Percentiles rank a stretch among this genome's conserved stretches.
phyloP scores from a whole-genome alignment of 2,797 vertebrate genomes.

The Chiroxiphia lanceolata region DNA sequence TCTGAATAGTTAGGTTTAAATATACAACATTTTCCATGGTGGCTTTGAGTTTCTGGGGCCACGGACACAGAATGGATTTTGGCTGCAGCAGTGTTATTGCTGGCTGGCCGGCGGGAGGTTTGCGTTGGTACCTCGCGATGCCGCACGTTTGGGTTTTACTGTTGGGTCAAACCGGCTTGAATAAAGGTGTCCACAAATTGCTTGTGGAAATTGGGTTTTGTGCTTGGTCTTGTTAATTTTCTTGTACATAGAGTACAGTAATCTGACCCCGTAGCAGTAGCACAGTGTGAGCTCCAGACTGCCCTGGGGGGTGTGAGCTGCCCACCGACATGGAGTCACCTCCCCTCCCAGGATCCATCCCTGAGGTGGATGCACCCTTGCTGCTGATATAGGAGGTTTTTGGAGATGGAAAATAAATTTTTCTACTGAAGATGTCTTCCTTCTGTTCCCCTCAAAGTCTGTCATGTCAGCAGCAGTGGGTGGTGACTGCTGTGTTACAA shows the following conservation, averaged over 20 bases:
- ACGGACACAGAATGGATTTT: not conserved
- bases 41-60: conserved; percentile 42
- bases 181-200: rapidly evolving
- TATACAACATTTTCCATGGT: conserved; percentile 60
- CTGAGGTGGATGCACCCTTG: rapidly evolving
- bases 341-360: not conserved
- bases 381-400: rapidly evolving
- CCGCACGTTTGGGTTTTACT: rapidly evolving
- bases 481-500: not conserved
- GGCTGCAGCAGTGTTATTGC: not conserved
- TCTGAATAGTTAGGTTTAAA: conserved; percentile 69
- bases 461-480: not conserved
- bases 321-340: rapidly evolving
- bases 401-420: not conserved
- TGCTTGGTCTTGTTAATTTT: not conserved
- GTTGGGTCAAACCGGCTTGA: not conserved
- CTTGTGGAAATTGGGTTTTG: not conserved
- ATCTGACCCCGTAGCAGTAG: rapidly evolving
- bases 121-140: not conserved
- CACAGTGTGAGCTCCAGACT: not conserved
- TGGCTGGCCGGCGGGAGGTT: not conserved
- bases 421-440: not conserved
- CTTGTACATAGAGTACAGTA: rapidly evolving
- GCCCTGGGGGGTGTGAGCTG: rapidly evolving
- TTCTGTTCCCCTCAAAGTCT: not conserved